Percentiles rank a stretch among this genome's conserved stretches.
Evolutionary conservation across 2,797 vertebrate species (phyloP).

Genomic region (Fratercula arctica): DNA sequence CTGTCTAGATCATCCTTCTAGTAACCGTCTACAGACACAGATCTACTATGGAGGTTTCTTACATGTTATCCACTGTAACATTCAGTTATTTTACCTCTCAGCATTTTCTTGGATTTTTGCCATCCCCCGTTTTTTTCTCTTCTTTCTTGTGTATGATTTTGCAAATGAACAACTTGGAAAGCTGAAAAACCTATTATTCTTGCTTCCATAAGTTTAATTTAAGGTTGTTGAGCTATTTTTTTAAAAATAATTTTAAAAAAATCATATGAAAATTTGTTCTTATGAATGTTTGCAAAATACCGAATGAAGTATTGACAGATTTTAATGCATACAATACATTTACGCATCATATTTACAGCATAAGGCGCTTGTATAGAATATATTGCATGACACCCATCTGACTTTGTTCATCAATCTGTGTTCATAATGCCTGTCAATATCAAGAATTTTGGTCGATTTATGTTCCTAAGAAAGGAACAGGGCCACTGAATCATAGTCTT

Average conservation of each 20-base stretch:
- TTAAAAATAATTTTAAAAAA: not conserved
- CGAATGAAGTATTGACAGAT: not conserved
- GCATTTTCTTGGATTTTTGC: not conserved
- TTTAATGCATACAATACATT: not conserved
- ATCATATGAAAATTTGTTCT: not conserved
- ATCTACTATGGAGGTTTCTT: not conserved
- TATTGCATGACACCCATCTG: not conserved
- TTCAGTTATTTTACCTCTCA: not conserved
- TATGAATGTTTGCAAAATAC: not conserved
- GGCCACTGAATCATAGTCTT: not conserved
- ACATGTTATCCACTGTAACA: not conserved
- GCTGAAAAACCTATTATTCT: not conserved
- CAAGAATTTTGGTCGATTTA: not conserved
- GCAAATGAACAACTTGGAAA: not conserved
- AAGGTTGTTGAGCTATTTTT: rapidly evolving
- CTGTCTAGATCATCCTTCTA: not conserved
- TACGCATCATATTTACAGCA: not conserved
- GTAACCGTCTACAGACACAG: not conserved
- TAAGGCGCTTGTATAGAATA: not conserved
- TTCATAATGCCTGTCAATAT: not conserved
- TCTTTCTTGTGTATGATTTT: not conserved
- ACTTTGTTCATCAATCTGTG: not conserved
- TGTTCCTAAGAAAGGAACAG: not conserved
- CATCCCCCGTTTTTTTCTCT: rapidly evolving
- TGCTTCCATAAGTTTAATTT: not conserved